These are phyloP conservation scores for Thalpophila matura DNA, from an alignment of 2,888 invertebrate genomes.

Conservation along the genomic window DNA sequence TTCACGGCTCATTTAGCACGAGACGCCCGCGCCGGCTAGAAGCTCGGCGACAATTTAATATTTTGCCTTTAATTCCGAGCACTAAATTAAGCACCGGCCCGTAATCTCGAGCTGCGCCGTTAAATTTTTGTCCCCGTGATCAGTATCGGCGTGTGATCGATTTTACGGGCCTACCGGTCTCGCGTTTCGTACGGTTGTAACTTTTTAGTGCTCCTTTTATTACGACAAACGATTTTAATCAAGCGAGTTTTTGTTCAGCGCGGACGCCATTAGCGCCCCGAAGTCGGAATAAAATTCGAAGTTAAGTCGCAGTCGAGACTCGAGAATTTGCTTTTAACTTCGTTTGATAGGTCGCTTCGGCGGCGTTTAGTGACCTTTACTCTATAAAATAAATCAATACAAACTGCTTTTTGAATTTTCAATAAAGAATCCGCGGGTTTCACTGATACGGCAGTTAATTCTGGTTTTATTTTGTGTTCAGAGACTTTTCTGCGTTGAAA, in stretches of 20 bases:
- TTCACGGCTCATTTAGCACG: slow-evolving; percentile 83
- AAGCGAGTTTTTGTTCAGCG: slow-evolving; percentile 88
- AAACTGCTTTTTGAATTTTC: slow-evolving; percentile 68
- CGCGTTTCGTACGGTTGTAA: slow-evolving; percentile 86
- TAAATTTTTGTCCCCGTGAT: slow-evolving; percentile 87
- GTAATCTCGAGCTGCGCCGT: slow-evolving; percentile 80
- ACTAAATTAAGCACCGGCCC: slow-evolving; percentile 80
- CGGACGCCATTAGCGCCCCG: slow-evolving; percentile 85
- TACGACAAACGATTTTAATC: slow-evolving; percentile 91
- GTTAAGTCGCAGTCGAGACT: slow-evolving; percentile 83
- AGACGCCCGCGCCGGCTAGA: slow-evolving; percentile 70
- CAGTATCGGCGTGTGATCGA: slow-evolving; percentile 87
- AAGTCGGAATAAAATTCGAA: slow-evolving; percentile 86
- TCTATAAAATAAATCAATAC: slow-evolving; percentile 71
- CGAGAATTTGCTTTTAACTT: slow-evolving; percentile 86
- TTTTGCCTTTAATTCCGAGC: slow-evolving; percentile 76
- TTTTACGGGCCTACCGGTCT: slow-evolving; percentile 88
- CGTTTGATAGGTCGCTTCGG: slow-evolving; percentile 81
- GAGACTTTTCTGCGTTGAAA: slow-evolving; percentile 33
- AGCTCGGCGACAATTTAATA: slow-evolving; percentile 79
- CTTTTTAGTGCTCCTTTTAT: slow-evolving; percentile 90
- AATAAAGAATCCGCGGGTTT: slow-evolving; percentile 51
- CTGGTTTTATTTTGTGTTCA: slow-evolving; percentile 15
- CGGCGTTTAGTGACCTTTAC: slow-evolving; percentile 68
- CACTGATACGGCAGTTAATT: slow-evolving; percentile 32